These are phyloP conservation scores for Carassius gibelio DNA, from an alignment of 2,113 vertebrate species.

Conservation along the genomic window DNA sequence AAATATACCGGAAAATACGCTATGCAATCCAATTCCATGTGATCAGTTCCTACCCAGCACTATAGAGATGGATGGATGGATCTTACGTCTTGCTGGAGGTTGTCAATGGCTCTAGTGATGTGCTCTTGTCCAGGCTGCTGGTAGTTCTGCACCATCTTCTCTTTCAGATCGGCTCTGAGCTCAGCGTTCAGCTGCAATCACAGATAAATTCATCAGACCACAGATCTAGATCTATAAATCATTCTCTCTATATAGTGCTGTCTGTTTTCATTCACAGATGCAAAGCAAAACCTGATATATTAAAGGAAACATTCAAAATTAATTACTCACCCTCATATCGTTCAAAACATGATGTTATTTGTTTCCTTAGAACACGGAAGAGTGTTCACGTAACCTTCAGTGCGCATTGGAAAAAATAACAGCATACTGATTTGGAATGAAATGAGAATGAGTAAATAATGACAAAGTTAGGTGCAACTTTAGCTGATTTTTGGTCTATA, in stretches of 20 bases:
- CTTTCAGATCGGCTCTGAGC: constrained; percentile 87
- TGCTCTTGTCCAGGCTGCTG: constrained; percentile 79
- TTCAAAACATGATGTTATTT: background rate
- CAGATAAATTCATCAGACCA: constrained; percentile 1
- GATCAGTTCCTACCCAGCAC: too few relatives aligned
- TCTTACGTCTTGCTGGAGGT: constrained; percentile 89
- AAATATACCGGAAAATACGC: too few relatives aligned
- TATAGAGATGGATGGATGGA: background rate
- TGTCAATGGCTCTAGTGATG: constrained; percentile 88
- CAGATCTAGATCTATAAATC: background rate
- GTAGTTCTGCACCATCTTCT: constrained; percentile 90
- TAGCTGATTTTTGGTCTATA: background rate
- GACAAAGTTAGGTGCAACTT: background rate
- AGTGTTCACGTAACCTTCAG: background rate
- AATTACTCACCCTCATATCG: background rate
- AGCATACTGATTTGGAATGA: background rate
- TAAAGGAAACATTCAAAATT: background rate
- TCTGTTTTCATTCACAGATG: background rate
- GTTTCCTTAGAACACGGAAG: background rate
- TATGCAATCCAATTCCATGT: too few relatives aligned
- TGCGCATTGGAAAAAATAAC: background rate
- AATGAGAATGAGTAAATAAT: background rate
- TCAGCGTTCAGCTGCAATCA: constrained; percentile 83
- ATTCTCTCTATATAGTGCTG: background rate
- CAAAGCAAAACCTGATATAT: background rate